phyloP scores from a whole-genome alignment of 2,888 invertebrate species.

The Lithophane leautieri region DNA sequence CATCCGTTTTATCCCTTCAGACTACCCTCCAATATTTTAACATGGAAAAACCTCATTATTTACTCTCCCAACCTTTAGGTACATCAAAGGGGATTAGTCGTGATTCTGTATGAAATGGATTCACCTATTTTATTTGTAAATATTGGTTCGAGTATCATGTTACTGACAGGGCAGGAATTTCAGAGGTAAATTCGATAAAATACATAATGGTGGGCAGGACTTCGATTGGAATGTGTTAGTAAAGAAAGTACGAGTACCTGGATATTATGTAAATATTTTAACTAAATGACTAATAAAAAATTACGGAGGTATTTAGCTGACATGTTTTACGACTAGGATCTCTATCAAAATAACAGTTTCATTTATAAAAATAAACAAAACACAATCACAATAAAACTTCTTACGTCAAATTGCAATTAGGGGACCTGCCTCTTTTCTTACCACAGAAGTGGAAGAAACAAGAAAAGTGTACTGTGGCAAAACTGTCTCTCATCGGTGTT shows the following conservation, averaged over 20 bases:
- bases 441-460: background rate
- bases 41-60: constrained; percentile 55
- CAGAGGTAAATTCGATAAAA: constrained; percentile 9
- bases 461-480: background rate
- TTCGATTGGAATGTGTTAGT: background rate
- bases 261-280: background rate
- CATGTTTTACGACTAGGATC: background rate
- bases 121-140: constrained; percentile 47
- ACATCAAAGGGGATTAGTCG: constrained; percentile 54
- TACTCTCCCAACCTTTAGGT: constrained; percentile 38
- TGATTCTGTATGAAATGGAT: constrained; percentile 53
- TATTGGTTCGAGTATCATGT: constrained; percentile 44
- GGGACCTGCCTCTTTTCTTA: too few species aligned
- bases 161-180: constrained; percentile 6
- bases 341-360: background rate
- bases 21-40: constrained; percentile 54
- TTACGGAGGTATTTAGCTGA: background rate
- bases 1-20: constrained; percentile 29
- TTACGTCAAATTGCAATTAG: background rate
- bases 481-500: background rate
- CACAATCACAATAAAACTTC: background rate
- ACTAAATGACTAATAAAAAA: background rate
- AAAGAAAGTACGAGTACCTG: too few species aligned
- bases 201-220: background rate
- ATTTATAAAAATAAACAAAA: background rate